Base-by-base conservation (phyloP, 2,888 invertebrate genomes). In the Zelleria hepariella region DNA sequence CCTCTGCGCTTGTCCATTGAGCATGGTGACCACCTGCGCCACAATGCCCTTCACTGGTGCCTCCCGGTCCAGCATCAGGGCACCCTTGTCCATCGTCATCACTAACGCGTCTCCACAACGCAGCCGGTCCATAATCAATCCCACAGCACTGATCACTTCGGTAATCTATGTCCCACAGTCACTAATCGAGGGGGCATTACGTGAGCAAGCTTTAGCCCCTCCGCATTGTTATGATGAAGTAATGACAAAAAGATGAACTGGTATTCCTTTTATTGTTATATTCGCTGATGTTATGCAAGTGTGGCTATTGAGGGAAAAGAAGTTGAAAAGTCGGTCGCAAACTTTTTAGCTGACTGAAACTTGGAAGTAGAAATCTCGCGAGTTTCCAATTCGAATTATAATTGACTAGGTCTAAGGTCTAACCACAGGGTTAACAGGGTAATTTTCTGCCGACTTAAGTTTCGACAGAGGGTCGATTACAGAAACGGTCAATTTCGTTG, bases 11-110 rank as follows among this genome's bases (percentile, higher is more conserved):
- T 88, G 87, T 66, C 82, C 85, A 70, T 89, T 89, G 54, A 89
- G 84, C 83, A 89, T 86, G 26, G 89, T 89, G 67, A 89, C 88
- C 67, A 89, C 88, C 71, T 89, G 89, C 55, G 89, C 89, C 71
- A 89, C 89, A 23, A 88, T 84, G 62, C 89, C 89, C 64, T 88
- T 88, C 48, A 80, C 78, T 2, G 89, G 89, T 57, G 84, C 84
- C 71, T 87, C 89, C 73, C 78, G 80, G 66, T 86, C 86, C 77
- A 77, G 63, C 75, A 87, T 69, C 60, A 75, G 69, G 58, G 68
- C 69, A 10, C 77, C 67, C 65, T 78, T 86, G 68, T 86, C 86
- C 86, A 86, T 86, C 69, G 73, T 86, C 86, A 86, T 84, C 73
- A 71, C 73, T 65, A 59, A 5, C 8, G 49, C 2, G n/a, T 18